phyloP scores from a whole-genome alignment of 2,888 invertebrate genomes.

The Melikaiella ostensackeni region DNA sequence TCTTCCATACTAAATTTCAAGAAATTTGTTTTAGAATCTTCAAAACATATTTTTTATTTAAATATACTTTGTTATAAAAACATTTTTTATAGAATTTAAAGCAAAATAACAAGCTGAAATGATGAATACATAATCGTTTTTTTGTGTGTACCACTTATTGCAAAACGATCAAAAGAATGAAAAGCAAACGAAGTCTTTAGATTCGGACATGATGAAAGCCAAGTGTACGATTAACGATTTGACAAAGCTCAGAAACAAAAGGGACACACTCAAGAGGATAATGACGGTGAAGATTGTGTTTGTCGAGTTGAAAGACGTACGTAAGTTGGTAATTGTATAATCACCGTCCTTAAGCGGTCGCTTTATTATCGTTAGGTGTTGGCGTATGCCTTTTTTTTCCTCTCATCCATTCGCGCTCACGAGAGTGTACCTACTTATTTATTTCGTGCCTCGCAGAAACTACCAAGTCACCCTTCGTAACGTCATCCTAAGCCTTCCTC shows the following conservation, averaged over 20 bases:
- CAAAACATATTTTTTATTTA: too few species aligned
- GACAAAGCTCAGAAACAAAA: slow-evolving; percentile 67
- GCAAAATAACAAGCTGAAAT: background rate
- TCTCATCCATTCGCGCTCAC: slow-evolving; percentile 26
- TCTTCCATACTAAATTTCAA: too few species aligned
- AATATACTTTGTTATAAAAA: background rate
- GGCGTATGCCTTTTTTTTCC: slow-evolving; percentile 22
- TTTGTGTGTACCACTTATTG: background rate
- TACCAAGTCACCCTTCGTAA: slow-evolving; percentile 37
- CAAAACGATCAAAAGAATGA: background rate
- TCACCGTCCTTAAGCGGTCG: slow-evolving; percentile 59
- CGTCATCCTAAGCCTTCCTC: slow-evolving; percentile 15
- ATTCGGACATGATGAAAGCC: slow-evolving; percentile 1
- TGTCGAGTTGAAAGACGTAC: slow-evolving; percentile 62
- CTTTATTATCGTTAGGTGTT: slow-evolving; percentile 52
- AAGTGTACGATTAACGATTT: slow-evolving; percentile 55
- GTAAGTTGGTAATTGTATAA: slow-evolving; percentile 58
- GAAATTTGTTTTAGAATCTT: too few species aligned
- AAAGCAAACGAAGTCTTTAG: background rate
- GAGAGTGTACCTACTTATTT: slow-evolving; percentile 39
- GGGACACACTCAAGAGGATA: slow-evolving; percentile 63
- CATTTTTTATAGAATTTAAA: background rate
- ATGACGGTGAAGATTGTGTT: slow-evolving; percentile 69
- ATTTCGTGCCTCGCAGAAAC: slow-evolving; percentile 33
- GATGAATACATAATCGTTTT: background rate